phyloP scores from a whole-genome alignment of 2,113 vertebrate species.

The Nyctereutes procyonoides region DNA sequence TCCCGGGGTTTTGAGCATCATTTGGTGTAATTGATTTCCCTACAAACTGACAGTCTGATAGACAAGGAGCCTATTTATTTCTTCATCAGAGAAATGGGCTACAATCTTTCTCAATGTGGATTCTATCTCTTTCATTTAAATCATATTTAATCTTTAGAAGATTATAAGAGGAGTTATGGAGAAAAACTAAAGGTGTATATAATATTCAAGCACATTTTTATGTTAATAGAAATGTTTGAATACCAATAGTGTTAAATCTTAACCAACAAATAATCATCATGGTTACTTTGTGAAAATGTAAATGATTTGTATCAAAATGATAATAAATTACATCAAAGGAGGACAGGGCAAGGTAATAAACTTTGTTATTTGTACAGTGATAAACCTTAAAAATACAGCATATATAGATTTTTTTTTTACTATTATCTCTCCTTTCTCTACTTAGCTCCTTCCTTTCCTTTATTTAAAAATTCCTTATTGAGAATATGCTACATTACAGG shows the following conservation, averaged over 20 bases:
- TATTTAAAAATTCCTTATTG: background rate
- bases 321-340: background rate
- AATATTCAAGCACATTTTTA: background rate
- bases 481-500: background rate
- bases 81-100: slow-evolving; percentile 61
- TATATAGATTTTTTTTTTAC: background rate
- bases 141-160: slow-evolving; percentile 5
- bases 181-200: background rate
- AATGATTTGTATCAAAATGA: background rate
- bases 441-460: background rate
- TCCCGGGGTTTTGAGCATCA: background rate
- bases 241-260: background rate
- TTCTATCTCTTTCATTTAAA: slow-evolving; percentile 43
- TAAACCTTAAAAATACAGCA: background rate
- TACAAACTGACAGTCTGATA: background rate
- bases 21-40: background rate
- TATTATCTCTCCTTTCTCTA: background rate
- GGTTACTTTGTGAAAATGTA: background rate
- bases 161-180: background rate
- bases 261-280: background rate
- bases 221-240: slow-evolving; percentile 9
- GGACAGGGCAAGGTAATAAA: background rate
- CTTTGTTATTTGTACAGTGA: background rate
- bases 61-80: background rate
- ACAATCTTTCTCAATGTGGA: background rate